These are phyloP conservation scores for Smittia sp. DNA, from an alignment of 2,888 invertebrate species.

Conservation along the genomic window DNA sequence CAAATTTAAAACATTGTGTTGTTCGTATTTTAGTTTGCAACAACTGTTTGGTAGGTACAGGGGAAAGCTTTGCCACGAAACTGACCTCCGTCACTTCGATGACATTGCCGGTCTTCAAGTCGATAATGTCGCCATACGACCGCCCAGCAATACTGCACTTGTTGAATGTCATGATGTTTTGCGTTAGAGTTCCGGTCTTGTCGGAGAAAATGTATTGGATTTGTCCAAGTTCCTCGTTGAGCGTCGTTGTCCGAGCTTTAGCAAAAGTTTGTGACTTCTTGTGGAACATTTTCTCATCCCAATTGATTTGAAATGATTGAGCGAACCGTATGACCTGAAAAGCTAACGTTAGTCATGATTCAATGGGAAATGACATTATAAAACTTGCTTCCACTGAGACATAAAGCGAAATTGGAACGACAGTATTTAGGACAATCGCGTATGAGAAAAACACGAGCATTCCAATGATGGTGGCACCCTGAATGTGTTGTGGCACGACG, in stretches of 20 bases:
- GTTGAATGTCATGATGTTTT: constrained; percentile 99
- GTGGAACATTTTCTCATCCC: constrained; percentile 98
- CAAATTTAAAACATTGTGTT: too few relatives aligned
- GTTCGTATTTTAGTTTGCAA: too few relatives aligned
- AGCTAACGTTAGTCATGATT: background rate
- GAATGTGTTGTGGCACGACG: constrained; percentile 77
- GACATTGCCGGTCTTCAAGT: constrained; percentile 81
- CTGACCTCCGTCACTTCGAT: constrained; percentile 82
- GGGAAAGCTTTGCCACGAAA: constrained; percentile 42
- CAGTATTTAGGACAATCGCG: constrained; percentile 98
- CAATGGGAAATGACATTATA: background rate
- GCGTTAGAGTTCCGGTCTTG: constrained; percentile 98
- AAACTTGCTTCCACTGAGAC: constrained; percentile 82
- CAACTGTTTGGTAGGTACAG: too few relatives aligned
- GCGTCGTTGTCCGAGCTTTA: constrained; percentile 93
- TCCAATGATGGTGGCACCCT: constrained; percentile 89
- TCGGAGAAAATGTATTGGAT: constrained; percentile 99
- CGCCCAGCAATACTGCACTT: constrained; percentile 94
- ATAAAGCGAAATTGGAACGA: constrained; percentile 98
- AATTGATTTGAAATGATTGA: constrained; percentile 98
- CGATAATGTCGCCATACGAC: constrained; percentile 88
- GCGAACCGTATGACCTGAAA: constrained; percentile 91
- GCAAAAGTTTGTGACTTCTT: constrained; percentile 86
- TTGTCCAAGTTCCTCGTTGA: constrained; percentile 98
- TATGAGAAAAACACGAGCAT: constrained; percentile 98